Base-by-base conservation (phyloP, 1,140 invertebrate species). In the Adoxophyes honmai region DNA sequence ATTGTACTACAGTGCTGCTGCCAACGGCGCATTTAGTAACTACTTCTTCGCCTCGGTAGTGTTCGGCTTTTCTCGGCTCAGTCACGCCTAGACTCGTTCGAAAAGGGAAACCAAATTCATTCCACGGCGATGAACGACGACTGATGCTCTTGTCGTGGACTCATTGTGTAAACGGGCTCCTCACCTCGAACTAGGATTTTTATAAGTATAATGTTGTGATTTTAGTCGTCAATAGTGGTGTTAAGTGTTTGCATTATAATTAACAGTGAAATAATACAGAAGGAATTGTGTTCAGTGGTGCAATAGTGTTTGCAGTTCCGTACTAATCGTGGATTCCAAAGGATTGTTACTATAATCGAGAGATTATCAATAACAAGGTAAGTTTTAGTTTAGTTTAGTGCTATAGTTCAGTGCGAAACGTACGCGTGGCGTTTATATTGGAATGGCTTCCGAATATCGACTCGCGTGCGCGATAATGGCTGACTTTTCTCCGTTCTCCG, bases 21-120 rank as follows among this genome's bases (percentile, higher is more conserved):
- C 73, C 64, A 66, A 72, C 52, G 82, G 65, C 21, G 14, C 11
- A 18, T 59, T 52, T 35, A 8, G 9, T 53, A 63, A 62, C 54
- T 70, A 69, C 56, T 52, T 55, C 18, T 44, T 18, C 11, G 55
- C 67, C 72, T 88, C 85, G 85, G 81, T 54, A 44, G 55, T 44
- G 18, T 67, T 88, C 85, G 85, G 78, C 54, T 74, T 62, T 66
- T 62, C 54, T 86, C 85, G 85, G 75, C 37, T 64, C 76, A 88
- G 85, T 88, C 85, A 88, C 85, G 85, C 85, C 85, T 88, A 88
- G 80, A 86, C 81, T 86, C 81, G 83, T 83, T 86, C 81, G 75
- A 80, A 81, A 86, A 84, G 81, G 81, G 85, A 88, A 88, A 82
- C 80, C 69, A 71, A 76, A 82, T 68, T 86, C 83, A 86, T 86